Evolutionary conservation across 2,888 invertebrate species (phyloP).

Genomic region (Tenthredo livida): DNA sequence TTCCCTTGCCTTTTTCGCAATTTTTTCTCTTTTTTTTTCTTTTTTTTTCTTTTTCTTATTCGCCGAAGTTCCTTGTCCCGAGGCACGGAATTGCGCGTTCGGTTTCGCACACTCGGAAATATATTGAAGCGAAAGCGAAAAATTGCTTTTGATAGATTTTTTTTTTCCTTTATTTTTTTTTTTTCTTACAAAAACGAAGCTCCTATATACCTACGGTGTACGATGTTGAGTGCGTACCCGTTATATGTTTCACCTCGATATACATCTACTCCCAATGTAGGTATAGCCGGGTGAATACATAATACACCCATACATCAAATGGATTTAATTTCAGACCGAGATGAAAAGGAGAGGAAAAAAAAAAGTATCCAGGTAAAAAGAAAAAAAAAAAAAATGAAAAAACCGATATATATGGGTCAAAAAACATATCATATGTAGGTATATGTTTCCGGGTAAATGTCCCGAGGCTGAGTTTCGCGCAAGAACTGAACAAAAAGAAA

Average conservation of each 20-base stretch:
- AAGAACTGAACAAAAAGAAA: not conserved
- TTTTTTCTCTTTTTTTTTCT: not conserved
- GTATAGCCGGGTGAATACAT: not conserved
- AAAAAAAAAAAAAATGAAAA: not conserved
- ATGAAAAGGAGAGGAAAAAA: not conserved
- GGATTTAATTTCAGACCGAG: not conserved
- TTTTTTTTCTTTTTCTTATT: not conserved
- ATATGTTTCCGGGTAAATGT: not conserved
- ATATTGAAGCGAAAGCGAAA: not conserved
- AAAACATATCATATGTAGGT: not conserved
- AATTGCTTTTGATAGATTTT: slow-evolving; percentile 24
- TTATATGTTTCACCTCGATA: too few relatives aligned
- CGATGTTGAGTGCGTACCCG: too few relatives aligned
- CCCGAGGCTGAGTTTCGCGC: slow-evolving; percentile 1
- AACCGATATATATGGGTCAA: not conserved
- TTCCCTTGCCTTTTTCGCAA: not conserved
- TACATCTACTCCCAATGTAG: too few relatives aligned
- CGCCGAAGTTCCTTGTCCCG: not conserved
- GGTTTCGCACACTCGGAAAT: not conserved
- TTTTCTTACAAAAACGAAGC: too few relatives aligned
- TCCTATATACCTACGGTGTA: not conserved
- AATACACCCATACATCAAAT: not conserved
- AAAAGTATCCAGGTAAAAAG: too few relatives aligned
- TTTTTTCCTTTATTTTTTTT: not conserved
- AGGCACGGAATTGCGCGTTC: not conserved